A percentile compares a stretch with the other conserved stretches of the same genome.
phyloP scores from a whole-genome alignment of 2,797 vertebrate genomes.

The Telmatherina bonti region DNA sequence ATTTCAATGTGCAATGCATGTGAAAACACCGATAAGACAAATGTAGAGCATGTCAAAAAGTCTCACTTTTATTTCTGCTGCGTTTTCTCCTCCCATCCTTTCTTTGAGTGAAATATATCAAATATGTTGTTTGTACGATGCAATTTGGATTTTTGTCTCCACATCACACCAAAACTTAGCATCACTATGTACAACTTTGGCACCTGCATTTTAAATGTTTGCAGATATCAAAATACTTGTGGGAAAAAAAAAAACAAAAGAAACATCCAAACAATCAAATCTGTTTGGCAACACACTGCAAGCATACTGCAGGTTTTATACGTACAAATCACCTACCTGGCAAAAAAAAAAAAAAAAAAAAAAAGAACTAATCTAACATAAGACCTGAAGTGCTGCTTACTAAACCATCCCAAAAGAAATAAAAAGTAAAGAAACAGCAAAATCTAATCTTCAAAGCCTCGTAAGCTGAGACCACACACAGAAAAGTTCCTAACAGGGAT shows the following conservation, averaged over 20 bases:
- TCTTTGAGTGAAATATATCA: background rate
- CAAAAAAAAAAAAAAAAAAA: too few species aligned
- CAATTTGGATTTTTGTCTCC: background rate
- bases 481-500: conserved; percentile 13
- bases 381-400: conserved; percentile 10
- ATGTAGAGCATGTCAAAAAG: conserved; percentile 13
- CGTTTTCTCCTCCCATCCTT: background rate
- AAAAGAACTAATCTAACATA: conserved; percentile 14
- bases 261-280: background rate
- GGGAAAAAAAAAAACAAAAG: background rate
- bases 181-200: background rate
- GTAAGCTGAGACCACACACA: conserved; percentile 17
- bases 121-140: background rate
- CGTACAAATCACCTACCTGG: background rate
- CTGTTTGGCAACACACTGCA: background rate
- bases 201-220: background rate
- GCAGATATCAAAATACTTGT: background rate
- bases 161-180: background rate
- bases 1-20: conserved; percentile 46
- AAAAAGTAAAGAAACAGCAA: background rate
- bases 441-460: conserved; percentile 26
- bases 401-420: conserved; percentile 4
- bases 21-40: conserved; percentile 24
- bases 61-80: background rate
- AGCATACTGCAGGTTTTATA: background rate